Evolutionary conservation across 1,140 invertebrate species (phyloP), one percentile per base, ranked within the genome.

Genomic region (Drosophila micromelanica): DNA sequence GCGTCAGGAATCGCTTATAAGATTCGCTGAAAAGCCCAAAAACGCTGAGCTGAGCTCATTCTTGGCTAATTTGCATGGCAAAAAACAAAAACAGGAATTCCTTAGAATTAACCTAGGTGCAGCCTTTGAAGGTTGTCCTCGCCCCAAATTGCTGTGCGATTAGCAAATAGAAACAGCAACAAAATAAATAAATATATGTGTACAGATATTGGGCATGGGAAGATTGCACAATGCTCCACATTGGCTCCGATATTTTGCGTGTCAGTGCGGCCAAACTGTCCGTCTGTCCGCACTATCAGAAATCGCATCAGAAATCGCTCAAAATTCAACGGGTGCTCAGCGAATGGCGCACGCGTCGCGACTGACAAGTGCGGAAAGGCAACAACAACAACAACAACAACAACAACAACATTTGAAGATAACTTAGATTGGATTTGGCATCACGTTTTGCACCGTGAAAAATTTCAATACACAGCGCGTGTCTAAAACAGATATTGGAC

Each of bases 261-360:
- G 61, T 64, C 60, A 84, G 64, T 78, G 61, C 51, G 42, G 51
- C 30, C 61, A 61, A 73, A 74, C 46, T 73, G 63, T 54, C 55
- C 12, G 38, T 9, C 37, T 42, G 9, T 1, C 30, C n/a, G 57
- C 48, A n/a, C 27, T 49, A 71, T 76, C 74, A 60, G 65, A 87
- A 80, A 79, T 72, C 69, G 76, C 64, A 76, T 87, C 75, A 82
- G 76, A 87, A 75, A 68, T 78, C 73, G 71, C n/a, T 89, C 76
- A 89, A 78, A 76, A 73, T 76, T 67, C 82, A 76, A 13, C 15
- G 38, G 51, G 64, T 72, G 64, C 68, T 71, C 68, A 57, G 43
- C 56, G 63, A 59, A 73, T 76, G 71, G 56, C 60, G 84, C 59
- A 86, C 84, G 82, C 84, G 49, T 32, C 17, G 23, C 12, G 78